Conservation (phyloP, 2,888 invertebrate species). For the Empis livida region DNA sequence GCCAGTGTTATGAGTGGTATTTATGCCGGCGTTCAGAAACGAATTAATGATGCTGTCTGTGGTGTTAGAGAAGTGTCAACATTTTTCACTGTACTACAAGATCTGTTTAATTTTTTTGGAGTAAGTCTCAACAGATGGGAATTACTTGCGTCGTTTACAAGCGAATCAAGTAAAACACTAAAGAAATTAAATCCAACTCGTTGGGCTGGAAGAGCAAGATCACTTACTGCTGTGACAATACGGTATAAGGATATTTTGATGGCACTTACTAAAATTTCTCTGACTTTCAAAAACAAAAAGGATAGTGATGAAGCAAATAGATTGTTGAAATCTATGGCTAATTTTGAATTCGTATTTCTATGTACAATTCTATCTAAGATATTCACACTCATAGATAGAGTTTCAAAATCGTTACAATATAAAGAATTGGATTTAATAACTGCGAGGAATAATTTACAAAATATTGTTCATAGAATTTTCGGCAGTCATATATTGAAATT, state of each 20-base stretch:
- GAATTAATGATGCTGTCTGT: not conserved
- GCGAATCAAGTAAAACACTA: not conserved
- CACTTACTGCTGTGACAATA: not conserved
- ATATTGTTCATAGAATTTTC: not conserved
- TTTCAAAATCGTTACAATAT: not conserved
- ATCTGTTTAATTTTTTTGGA: constrained; percentile 3
- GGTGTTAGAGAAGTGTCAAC: constrained; percentile 1
- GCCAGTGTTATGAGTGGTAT: no score
- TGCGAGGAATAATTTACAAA: not conserved
- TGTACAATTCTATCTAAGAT: not conserved
- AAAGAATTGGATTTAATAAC: not conserved
- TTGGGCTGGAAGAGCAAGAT: not conserved
- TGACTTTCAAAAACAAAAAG: not conserved
- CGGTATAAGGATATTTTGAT: constrained; percentile 1
- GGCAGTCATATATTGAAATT: not conserved
- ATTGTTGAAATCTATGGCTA: not conserved
- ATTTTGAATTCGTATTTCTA: constrained; percentile 2
- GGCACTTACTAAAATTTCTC: not conserved
- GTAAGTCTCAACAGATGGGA: not conserved
- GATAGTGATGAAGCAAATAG: not conserved
- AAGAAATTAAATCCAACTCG: no score
- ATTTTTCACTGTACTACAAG: not conserved
- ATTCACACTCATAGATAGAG: not conserved
- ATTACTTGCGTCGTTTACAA: not conserved
- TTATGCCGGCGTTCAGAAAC: no score